Percentiles rank a stretch among this genome's conserved stretches.
These are phyloP conservation scores for Ambastaia sidthimunki DNA, from an alignment of 2,797 vertebrate genomes.

Conservation along the genomic window DNA sequence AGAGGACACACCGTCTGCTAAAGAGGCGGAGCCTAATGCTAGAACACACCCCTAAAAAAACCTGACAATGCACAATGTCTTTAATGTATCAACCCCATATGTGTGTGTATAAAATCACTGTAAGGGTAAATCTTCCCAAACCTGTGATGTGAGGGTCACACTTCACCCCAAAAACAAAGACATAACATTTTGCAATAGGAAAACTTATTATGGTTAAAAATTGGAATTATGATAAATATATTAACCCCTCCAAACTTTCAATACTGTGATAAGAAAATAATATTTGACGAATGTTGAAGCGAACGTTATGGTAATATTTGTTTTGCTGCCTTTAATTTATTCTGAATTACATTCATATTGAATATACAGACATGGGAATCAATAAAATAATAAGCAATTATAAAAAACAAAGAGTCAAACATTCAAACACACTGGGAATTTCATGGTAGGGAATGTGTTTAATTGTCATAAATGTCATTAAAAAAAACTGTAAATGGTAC, in stretches of 20 bases:
- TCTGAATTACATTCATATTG: not conserved
- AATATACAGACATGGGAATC: not conserved
- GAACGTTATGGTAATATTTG: not conserved
- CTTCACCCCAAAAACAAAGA: not conserved
- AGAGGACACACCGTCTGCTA: slow-evolving; percentile 59
- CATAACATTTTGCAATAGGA: not conserved
- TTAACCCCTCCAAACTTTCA: not conserved
- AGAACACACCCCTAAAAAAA: slow-evolving; percentile 48
- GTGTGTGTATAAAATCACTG: slow-evolving; percentile 50
- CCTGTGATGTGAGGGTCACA: not conserved
- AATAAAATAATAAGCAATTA: not conserved
- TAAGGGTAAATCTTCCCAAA: not conserved
- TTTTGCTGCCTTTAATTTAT: not conserved
- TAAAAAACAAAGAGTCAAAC: not conserved
- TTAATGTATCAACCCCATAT: slow-evolving; percentile 33
- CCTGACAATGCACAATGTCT: slow-evolving; percentile 34
- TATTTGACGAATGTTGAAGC: not conserved
- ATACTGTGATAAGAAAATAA: not conserved
- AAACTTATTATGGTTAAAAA: not conserved
- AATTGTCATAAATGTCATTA: not conserved
- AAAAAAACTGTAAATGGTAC: not conserved
- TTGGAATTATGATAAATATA: not conserved
- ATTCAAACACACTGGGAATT: not conserved
- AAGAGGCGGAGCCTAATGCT: slow-evolving; percentile 66
- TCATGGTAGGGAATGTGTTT: not conserved